phyloP scores from a whole-genome alignment of 2,888 invertebrate species.

The Microdon myrmicae region DNA sequence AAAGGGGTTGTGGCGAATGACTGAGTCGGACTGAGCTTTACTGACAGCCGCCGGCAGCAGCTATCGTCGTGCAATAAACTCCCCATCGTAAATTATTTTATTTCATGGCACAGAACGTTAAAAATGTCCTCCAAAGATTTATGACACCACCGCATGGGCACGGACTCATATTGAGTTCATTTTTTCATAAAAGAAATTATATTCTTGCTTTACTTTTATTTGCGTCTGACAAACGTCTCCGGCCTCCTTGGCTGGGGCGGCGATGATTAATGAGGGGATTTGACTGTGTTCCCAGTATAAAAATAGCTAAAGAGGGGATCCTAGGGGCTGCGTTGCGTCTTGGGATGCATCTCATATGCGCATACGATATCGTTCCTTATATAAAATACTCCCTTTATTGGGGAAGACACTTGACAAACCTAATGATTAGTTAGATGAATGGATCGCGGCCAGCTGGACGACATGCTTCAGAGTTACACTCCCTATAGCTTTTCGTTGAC shows the following conservation, averaged over 20 bases:
- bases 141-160: slow-evolving; percentile 36
- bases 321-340: neutral
- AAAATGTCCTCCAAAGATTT: slow-evolving; percentile 50
- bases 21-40: slow-evolving; percentile 12
- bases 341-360: slow-evolving; percentile 3
- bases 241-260: slow-evolving; percentile 38
- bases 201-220: slow-evolving; percentile 8
- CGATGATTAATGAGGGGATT: slow-evolving; percentile 48
- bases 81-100: slow-evolving; percentile 48
- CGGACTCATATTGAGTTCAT: slow-evolving; percentile 21
- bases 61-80: slow-evolving; percentile 33
- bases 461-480: slow-evolving; percentile 42
- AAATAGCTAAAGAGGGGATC: slow-evolving; percentile 27
- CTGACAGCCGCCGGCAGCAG: slow-evolving; percentile 1
- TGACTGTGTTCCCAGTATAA: slow-evolving; percentile 41
- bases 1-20: slow-evolving; percentile 13
- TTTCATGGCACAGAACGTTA: slow-evolving; percentile 46
- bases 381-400: slow-evolving; percentile 42
- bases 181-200: slow-evolving; percentile 18
- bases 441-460: slow-evolving; percentile 44
- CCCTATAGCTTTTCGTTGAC: neutral
- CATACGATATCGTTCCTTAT: slow-evolving; percentile 5
- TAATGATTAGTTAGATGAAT: slow-evolving; percentile 53
- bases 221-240: slow-evolving; percentile 30
- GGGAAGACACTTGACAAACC: slow-evolving; percentile 47